These are phyloP conservation scores for Eulimnadia texana DNA, from an alignment of 1,140 invertebrate species.

Conservation along the genomic window DNA sequence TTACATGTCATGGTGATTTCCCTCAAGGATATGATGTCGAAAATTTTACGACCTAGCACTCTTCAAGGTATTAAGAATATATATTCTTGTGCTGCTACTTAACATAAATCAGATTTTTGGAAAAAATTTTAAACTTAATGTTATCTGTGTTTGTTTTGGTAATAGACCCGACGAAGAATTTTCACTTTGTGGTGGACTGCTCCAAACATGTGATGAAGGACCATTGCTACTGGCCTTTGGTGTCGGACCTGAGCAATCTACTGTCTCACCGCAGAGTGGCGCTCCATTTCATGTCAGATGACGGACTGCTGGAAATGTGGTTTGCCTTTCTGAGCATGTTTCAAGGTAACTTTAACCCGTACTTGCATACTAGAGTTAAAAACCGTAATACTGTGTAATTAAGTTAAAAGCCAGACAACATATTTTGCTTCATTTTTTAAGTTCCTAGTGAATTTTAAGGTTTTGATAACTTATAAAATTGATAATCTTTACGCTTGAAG, in stretches of 20 bases:
- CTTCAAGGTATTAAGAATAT: conserved; percentile 47
- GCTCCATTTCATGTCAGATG: conserved; percentile 71
- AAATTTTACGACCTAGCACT: conserved; percentile 71
- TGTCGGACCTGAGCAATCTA: conserved; percentile 95
- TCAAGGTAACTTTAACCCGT: conserved; percentile 69
- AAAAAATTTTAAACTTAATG: no score
- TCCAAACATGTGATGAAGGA: conserved; percentile 83
- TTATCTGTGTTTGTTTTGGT: no score
- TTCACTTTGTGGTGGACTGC: conserved; percentile 86
- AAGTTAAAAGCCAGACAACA: no score
- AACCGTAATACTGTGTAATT: no score
- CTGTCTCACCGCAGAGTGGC: conserved; percentile 82
- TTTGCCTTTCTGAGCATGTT: conserved; percentile 83
- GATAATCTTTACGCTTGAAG: background rate
- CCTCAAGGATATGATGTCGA: conserved; percentile 83
- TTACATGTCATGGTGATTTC: conserved; percentile 89
- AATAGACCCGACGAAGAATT: conserved; percentile 59
- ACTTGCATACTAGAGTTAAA: no score
- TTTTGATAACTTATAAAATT: no score
- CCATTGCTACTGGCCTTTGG: conserved; percentile 94
- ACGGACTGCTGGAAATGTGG: conserved; percentile 80
- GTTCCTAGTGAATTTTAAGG: no score
- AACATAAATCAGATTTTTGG: background rate
- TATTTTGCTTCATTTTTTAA: no score
- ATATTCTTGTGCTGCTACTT: background rate